Percentiles rank a stretch among this genome's conserved stretches.
Evolutionary conservation across 2,888 invertebrate genomes (phyloP).

Genomic region (Sminthurinus aureus): DNA sequence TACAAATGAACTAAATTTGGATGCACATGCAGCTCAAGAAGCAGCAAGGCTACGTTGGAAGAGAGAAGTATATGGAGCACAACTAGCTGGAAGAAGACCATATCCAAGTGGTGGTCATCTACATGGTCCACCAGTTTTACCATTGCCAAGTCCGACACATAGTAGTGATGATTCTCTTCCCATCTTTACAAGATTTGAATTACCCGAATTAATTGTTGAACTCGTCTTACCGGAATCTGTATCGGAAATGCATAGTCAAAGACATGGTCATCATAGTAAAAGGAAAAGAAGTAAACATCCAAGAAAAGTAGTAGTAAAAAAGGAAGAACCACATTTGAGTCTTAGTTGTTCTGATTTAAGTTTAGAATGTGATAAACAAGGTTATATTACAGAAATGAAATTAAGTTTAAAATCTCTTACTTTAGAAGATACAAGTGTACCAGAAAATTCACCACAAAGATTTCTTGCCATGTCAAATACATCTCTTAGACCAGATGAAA

Average conservation of each 20-base stretch:
- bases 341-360: conserved; percentile 56
- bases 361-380: conserved; percentile 55
- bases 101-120: not conserved
- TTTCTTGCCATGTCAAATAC: conserved; percentile 80
- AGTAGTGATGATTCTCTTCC: conserved; percentile 51
- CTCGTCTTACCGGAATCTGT: conserved; percentile 62
- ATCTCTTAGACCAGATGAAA: conserved; percentile 59
- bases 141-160: conserved; percentile 57
- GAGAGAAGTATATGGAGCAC: conserved; percentile 40
- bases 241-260: not conserved
- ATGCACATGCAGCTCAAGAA: not conserved
- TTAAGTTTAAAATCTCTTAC: conserved; percentile 76
- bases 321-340: conserved; percentile 49
- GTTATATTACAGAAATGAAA: conserved; percentile 55
- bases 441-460: conserved; percentile 79
- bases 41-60: conserved; percentile 49
- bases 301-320: not conserved
- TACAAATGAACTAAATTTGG: conserved; percentile 40
- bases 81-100: not conserved
- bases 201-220: conserved; percentile 78
- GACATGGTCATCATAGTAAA: not conserved
- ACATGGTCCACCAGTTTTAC: conserved; percentile 39
- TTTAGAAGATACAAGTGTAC: conserved; percentile 88
- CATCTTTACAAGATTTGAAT: conserved; percentile 72
- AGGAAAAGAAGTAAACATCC: not conserved